A percentile compares a stretch with the other conserved stretches of the same genome.
These are phyloP conservation scores for Oxyruncus cristatus DNA, from an alignment of 2,113 vertebrate species.

Conservation along the genomic window DNA sequence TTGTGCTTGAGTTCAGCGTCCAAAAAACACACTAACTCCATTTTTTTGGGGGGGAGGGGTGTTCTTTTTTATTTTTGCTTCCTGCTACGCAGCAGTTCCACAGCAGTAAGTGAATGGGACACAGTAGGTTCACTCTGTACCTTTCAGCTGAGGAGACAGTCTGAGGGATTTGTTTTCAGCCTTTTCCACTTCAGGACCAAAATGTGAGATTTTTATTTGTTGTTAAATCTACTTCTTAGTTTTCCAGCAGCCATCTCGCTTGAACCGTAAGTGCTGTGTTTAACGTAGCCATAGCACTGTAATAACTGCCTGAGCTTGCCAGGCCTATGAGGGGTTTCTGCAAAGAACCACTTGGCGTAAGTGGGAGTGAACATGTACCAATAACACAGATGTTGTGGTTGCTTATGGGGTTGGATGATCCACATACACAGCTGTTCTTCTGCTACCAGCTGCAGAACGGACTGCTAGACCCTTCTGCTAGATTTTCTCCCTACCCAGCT, in stretches of 20 bases:
- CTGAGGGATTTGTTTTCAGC: not conserved
- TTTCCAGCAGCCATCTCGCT: not conserved
- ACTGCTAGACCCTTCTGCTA: not conserved
- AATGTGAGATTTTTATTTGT: not conserved
- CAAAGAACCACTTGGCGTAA: not conserved
- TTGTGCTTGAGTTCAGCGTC: not conserved
- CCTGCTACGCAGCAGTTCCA: not conserved
- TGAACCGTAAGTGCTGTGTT: not conserved
- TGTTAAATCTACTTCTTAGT: not conserved
- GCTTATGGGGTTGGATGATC: not conserved
- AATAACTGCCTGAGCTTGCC: not conserved
- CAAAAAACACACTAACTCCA: not conserved
- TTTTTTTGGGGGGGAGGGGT: not conserved
- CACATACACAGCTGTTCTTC: not conserved
- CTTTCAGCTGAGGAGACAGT: not conserved
- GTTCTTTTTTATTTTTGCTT: not conserved
- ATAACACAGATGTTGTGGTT: not conserved
- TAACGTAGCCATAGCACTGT: not conserved
- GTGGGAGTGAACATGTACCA: not conserved
- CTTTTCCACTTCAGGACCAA: not conserved
- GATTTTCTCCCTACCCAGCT: not conserved
- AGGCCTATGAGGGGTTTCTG: not conserved
- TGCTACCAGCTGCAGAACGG: not conserved
- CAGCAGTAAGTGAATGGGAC: not conserved
- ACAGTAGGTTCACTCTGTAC: not conserved